Evolutionary conservation across 2,113 vertebrate genomes (phyloP), one percentile per base, ranked within the genome.

Genomic region (Hyla sarda): DNA sequence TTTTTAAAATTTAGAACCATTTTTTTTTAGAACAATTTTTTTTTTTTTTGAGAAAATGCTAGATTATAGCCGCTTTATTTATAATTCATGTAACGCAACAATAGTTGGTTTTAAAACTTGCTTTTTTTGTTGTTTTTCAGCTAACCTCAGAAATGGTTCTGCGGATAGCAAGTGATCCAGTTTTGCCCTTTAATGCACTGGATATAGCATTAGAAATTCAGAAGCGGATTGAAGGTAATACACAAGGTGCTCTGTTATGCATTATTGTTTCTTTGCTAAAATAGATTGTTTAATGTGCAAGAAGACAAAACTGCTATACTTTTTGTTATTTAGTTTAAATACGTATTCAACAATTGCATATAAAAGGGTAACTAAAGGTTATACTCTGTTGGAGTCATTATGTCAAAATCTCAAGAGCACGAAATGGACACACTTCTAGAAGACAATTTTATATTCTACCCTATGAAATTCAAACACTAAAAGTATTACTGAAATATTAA

Each of bases 151-250:
- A 98, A 92, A 94, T 96, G 89, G 93, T 97, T 91, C 93, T 98
- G 65, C 93, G 94, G 81, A 95, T 99, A 90, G 95, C 95, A 89
- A 95, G 1, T 28, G 96, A 95, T 88, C 96, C 97, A 0, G 96
- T 99, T 90, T 92, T 99, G 90, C 97, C 97, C 0, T 97, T 98
- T 90, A 97, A 92, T 91, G 96, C 96, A 87, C 93, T 99, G 50
- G 97, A 99, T 91, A 91, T 98, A 37, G 96, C 96, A 0, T 92
- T 99, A 91, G 95, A 97, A 92, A 93, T 98, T 90, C 97, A 99
- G 90, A 97, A 96, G 90, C 97, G 92, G 87, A 96, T 99, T 80
- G 97, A 96, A 97, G 97, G 97, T 99, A 96, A 94, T 87, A 90
- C 69, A 74, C 67, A 60, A 82, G 67, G 84, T 45, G 65, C 58